Conservation (phyloP, 2,113 vertebrate genomes). For the Sinocyclocheilus maitianheensis region DNA sequence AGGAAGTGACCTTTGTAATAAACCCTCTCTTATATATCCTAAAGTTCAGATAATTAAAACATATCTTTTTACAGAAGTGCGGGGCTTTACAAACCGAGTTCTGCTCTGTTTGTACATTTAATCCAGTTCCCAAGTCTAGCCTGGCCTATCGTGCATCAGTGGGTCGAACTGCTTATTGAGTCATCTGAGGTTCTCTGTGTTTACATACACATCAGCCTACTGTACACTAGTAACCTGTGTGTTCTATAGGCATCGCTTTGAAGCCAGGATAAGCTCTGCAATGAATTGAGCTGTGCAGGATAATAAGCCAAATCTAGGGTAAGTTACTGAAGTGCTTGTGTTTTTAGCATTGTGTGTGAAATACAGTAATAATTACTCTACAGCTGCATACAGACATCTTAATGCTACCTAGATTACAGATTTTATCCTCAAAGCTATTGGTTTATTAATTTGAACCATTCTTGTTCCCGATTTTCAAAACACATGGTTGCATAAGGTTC, state of each 20-base stretch:
- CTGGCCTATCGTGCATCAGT: background rate
- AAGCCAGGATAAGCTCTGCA: conserved; percentile 47
- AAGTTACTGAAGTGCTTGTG: conserved; percentile 34
- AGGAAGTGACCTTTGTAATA: too few species aligned
- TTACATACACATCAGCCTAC: conserved; percentile 39
- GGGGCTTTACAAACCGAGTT: background rate
- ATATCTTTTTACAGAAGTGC: background rate
- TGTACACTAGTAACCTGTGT: background rate
- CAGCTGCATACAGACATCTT: conserved; percentile 29
- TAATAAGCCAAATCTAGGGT: conserved; percentile 29
- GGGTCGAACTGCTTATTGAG: conserved; percentile 14
- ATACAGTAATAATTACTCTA: conserved; percentile 40
- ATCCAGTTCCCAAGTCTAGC: background rate
- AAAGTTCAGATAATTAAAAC: background rate
- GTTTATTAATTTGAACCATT: conserved; percentile 9
- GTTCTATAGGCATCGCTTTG: conserved; percentile 21
- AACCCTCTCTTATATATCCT: background rate
- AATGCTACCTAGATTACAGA: conserved; percentile 37
- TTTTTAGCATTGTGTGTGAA: conserved; percentile 37
- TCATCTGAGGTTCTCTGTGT: conserved; percentile 42
- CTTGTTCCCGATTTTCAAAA: background rate
- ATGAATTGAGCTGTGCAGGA: conserved; percentile 35
- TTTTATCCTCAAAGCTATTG: conserved; percentile 18
- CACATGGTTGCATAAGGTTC: conserved; percentile 2
- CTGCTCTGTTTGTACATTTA: background rate